Conservation (phyloP, 2,888 invertebrate species). For the Eristalinus aeneus region DNA sequence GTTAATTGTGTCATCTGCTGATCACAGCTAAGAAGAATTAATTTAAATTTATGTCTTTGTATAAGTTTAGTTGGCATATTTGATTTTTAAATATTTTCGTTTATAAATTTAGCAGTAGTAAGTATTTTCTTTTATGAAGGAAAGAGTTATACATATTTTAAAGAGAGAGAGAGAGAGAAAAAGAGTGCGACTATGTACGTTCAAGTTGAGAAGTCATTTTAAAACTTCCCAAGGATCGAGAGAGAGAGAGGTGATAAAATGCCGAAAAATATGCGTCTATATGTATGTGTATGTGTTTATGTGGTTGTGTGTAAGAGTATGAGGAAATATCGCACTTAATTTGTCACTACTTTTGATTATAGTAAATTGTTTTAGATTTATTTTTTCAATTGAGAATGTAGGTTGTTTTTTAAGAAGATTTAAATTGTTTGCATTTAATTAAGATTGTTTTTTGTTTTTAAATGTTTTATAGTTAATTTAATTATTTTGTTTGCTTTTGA, state of each 20-base stretch:
- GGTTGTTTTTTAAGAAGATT: constrained; percentile 19
- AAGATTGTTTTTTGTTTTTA: constrained; percentile 18
- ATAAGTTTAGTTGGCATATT: constrained; percentile 66
- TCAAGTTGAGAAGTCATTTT: constrained; percentile 18
- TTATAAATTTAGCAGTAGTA: constrained; percentile 32
- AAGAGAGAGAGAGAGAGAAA: constrained; percentile 26
- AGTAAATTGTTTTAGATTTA: constrained; percentile 11
- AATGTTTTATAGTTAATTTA: constrained; percentile 26
- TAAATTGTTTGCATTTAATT: constrained; percentile 21
- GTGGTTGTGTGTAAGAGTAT: not conserved
- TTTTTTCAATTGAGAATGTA: constrained; percentile 58
- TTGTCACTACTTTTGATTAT: constrained; percentile 57
- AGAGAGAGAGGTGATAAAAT: constrained; percentile 53
- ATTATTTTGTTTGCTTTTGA: constrained; percentile 31
- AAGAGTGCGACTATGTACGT: constrained; percentile 53
- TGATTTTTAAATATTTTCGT: constrained; percentile 17
- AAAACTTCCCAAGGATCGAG: constrained; percentile 23
- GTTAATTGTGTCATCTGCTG: constrained; percentile 42
- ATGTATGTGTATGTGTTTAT: constrained; percentile 12
- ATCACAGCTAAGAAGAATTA: constrained; percentile 43
- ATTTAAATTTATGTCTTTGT: constrained; percentile 10
- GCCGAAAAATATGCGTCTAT: constrained; percentile 54
- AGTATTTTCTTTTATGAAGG: constrained; percentile 15
- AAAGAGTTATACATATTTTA: constrained; percentile 34
- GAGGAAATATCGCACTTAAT: constrained; percentile 63